phyloP scores from a whole-genome alignment of 2,888 invertebrate species.

The Thelaira solivaga region DNA sequence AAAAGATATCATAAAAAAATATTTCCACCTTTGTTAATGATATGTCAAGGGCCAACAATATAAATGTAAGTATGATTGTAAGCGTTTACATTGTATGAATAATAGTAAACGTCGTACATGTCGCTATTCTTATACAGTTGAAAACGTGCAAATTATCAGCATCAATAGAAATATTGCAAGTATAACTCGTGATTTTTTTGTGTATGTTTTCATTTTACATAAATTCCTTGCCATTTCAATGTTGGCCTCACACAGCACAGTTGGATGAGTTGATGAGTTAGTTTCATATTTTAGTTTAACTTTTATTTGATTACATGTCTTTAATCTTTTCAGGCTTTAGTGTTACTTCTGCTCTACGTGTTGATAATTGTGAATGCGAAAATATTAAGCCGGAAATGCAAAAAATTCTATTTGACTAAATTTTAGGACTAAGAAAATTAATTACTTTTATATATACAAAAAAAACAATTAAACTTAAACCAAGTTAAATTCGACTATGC shows the following conservation, averaged over 20 bases:
- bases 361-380: conserved; percentile 24
- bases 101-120: too few species aligned
- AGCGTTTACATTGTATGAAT: conserved; percentile 17
- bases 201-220: not conserved
- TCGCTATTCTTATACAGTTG: too few species aligned
- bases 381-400: conserved; percentile 34
- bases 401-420: conserved; percentile 10
- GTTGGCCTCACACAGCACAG: not conserved
- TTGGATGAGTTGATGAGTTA: conserved; percentile 3
- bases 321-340: not conserved
- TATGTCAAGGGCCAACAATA: conserved; percentile 16
- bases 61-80: conserved; percentile 41
- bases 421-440: not conserved
- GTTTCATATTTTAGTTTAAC: conserved; percentile 38
- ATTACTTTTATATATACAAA: not conserved
- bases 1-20: conserved; percentile 47
- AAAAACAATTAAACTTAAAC: not conserved
- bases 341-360: conserved; percentile 8
- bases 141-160: conserved; percentile 66
- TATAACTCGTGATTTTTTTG: conserved; percentile 8
- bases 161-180: conserved; percentile 33
- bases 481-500: too few species aligned
- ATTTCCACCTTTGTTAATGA: conserved; percentile 38
- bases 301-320: conserved; percentile 27
- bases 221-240: conserved; percentile 5